A percentile compares a stretch with the other conserved stretches of the same genome.
phyloP scores from a whole-genome alignment of 2,888 invertebrate genomes.

The Sarcophaga carnaria region DNA sequence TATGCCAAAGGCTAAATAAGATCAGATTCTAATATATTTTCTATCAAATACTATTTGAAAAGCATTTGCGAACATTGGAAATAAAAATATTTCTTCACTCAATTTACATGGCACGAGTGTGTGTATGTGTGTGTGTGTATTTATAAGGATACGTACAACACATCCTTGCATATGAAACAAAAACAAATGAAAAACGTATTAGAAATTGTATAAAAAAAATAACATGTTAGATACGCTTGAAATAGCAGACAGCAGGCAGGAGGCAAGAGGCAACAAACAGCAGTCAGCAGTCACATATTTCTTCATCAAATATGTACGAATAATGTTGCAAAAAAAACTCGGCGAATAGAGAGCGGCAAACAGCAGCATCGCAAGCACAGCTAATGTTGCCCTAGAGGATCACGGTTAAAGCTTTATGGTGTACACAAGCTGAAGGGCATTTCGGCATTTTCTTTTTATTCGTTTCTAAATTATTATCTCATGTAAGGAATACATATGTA shows the following conservation, averaged over 20 bases:
- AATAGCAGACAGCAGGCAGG: background rate
- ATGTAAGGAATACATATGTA: too few relatives aligned
- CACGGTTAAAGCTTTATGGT: background rate
- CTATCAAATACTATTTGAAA: background rate
- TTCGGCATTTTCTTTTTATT: background rate
- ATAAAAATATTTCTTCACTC: background rate
- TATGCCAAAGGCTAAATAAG: background rate
- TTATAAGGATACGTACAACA: background rate
- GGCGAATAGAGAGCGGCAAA: background rate
- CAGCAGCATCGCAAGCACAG: conserved; percentile 6
- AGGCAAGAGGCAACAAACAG: background rate
- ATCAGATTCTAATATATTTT: background rate
- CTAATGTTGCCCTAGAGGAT: conserved; percentile 67
- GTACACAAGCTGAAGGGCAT: background rate
- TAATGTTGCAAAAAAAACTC: conserved; percentile 10
- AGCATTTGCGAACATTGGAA: background rate
- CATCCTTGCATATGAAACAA: background rate
- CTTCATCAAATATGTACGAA: conserved; percentile 64
- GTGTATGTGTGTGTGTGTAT: background rate
- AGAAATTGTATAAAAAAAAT: background rate
- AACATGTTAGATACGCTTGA: background rate
- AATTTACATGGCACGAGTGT: background rate
- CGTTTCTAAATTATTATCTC: background rate
- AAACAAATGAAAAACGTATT: background rate
- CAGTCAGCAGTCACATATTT: conserved; percentile 61